Conservation (phyloP, 2,113 vertebrate genomes). For the Scomber japonicus region DNA sequence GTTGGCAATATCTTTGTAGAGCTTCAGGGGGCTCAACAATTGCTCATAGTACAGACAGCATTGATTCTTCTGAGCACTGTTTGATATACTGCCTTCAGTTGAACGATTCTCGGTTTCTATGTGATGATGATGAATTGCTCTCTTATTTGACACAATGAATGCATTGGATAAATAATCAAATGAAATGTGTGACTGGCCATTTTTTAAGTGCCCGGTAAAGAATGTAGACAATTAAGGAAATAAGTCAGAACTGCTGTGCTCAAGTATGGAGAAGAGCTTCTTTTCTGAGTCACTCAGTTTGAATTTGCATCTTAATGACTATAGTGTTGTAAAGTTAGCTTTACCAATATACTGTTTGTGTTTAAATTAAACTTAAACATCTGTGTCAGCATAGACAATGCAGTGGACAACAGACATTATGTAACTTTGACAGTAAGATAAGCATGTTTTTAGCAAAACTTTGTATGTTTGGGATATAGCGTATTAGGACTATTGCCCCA, state of each 20-base stretch:
- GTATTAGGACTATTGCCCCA: neutral
- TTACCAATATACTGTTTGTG: neutral
- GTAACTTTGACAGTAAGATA: neutral
- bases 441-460: neutral
- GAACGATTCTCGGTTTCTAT: neutral
- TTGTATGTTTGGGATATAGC: neutral
- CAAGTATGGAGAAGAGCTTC: neutral
- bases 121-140: neutral
- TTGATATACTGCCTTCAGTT: neutral
- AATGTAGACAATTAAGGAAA: neutral
- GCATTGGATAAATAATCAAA: neutral
- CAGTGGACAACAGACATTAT: neutral
- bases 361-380: neutral
- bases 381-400: neutral
- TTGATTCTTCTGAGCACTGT: conserved; percentile 8
- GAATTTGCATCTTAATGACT: neutral
- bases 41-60: conserved; percentile 6
- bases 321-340: neutral
- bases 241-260: neutral
- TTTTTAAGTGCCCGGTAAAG: neutral
- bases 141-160: neutral
- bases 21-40: neutral
- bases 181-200: too few species aligned
- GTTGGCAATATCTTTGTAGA: conserved; percentile 10
- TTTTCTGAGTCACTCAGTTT: conserved; percentile 8